These are phyloP conservation scores for Buteo buteo DNA, from an alignment of 2,113 vertebrate genomes.

Conservation along the genomic window DNA sequence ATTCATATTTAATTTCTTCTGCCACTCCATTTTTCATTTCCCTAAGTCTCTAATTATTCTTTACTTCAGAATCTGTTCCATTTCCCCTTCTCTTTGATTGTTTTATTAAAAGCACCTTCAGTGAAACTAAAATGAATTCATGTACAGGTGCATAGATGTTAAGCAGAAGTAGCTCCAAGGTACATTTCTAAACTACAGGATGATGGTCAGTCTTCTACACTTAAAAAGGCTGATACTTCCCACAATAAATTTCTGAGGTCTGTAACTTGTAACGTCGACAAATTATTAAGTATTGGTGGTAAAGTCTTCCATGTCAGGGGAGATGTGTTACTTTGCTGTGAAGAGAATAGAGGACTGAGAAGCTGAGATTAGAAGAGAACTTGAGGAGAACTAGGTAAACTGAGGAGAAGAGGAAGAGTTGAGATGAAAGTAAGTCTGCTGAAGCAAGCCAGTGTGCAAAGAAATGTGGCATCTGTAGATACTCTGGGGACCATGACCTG, in stretches of 20 bases:
- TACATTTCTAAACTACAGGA: not conserved
- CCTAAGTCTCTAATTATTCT: not conserved
- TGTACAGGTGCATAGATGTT: fast-evolving
- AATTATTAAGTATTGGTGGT: not conserved
- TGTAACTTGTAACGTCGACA: not conserved
- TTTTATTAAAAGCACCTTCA: not conserved
- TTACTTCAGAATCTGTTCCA: not conserved
- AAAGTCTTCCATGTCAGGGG: not conserved
- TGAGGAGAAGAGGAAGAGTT: not conserved
- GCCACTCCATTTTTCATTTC: not conserved
- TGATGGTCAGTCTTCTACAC: not conserved
- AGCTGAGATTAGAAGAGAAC: not conserved
- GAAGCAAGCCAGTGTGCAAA: not conserved
- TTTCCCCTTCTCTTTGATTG: not conserved
- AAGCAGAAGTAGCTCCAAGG: not conserved
- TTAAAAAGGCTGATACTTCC: not conserved
- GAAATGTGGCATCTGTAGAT: not conserved
- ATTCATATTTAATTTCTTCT: not conserved
- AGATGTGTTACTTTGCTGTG: not conserved
- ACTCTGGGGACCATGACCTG: not conserved
- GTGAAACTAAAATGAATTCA: not conserved
- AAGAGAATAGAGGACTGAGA: not conserved
- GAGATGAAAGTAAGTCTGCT: not conserved
- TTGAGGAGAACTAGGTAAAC: not conserved
- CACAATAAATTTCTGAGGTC: not conserved